Evolutionary conservation across 2,888 invertebrate species (phyloP), one percentile per base, ranked within the genome.

Genomic region (Ichneumoninae sp.): DNA sequence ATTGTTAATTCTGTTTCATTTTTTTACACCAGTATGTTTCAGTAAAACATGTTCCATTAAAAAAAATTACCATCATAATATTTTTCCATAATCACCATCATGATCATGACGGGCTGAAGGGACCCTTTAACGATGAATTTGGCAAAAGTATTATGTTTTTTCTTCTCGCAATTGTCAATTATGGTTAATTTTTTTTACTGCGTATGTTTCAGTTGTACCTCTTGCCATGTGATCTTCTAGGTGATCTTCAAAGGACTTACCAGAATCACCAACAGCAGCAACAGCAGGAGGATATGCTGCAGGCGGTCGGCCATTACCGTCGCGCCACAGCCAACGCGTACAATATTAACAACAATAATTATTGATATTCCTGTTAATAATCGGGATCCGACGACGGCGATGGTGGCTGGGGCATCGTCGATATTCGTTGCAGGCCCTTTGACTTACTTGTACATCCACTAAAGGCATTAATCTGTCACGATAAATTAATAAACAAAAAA

Each of bases 211-310:
- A 88, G 88, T 60, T 88, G 1, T 87, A 86, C 62, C 80, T 89
- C 75, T 85, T 90, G 7, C 88, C 89, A 26, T 90, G 90, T 57
- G 89, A 88, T 7, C 65, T 89, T 1, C 79, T 89, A 69, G 84
- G 77, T 26, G 83, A 81, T 76, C 80, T 78, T 30, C 76, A 83
- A 52, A 74, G 69, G 54, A 44, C 65, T 19, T 75, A 75, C 52
- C 33, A 50, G 52, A 30, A 36, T 33, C 71, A 40, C 26, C 72
- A 75, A 50, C 13, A 47, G 40, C 82, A 60, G 30, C 65, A 60
- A 22, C 65, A 80, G 71, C 66, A 62, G 44, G 22, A 68, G 44
- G 78, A 79, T 60, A 82, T 68, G n/a, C 65, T 44, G 52, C 57
- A 74, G 84, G 82, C 66, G 36, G 81, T 60, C 70, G 78, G 68